Base-by-base conservation (phyloP, 2,113 vertebrate species). In the Anguilla rostrata region DNA sequence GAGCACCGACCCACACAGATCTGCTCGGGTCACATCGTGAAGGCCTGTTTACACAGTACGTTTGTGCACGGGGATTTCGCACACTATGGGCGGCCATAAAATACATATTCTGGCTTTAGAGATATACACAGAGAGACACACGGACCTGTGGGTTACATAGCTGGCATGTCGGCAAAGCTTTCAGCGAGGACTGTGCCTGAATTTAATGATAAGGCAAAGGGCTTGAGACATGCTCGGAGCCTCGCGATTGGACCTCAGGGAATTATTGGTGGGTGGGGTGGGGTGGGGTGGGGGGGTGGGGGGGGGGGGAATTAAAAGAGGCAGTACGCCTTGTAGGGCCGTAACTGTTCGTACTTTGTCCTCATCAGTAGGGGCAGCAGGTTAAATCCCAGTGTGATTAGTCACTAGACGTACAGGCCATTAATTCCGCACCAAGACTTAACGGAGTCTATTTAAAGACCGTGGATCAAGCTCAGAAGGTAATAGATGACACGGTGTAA, bases 21-120 rank as follows among this genome's bases (percentile, higher is more conserved):
- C 40, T 81, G 39, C 46, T 86, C 34, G n/a, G 80, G 41, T 81
- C 83, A 86, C 79, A 86, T 39, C n/a, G 22, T 6, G 53, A 83
- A 46, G 81, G 63, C 22, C 11, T 83, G 81, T 86, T 75, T 83
- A 83, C 81, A 78, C 18, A 26, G 18, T 5, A 0, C 9, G 43
- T 26, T 57, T 57, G 49, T 3, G 29, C 26, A 8, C 49, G 41
- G 20, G 20, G 20, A 49, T n/a, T 46, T 39, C 15, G 39, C 9
- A 20, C n/a, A n/a, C 49, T 75, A 40, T 29, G 3, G 14, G 46
- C 56, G 39, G 29, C 78, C 53, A 56, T 57, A 43, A 85, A n/a
- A 85, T 39, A 56, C 34, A 39, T 22, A 78, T 78, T 63, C 18
- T 78, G 14, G 43, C 26, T 78, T 49, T 26, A 20, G 4, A 49